Percentiles rank a stretch among this genome's conserved stretches.
phyloP scores from a whole-genome alignment of 1,140 invertebrate species.

The Plutomurus gul region DNA sequence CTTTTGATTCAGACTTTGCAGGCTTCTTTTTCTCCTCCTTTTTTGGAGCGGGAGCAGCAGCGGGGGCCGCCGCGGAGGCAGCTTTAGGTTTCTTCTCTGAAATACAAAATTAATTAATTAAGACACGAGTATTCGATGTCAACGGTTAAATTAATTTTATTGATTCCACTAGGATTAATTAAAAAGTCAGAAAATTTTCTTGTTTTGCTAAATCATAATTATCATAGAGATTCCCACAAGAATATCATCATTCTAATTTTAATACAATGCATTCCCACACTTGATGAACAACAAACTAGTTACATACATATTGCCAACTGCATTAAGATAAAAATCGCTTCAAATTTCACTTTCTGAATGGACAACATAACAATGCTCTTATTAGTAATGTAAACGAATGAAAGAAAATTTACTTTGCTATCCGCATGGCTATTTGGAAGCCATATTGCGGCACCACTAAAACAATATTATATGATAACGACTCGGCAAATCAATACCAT shows the following conservation, averaged over 20 bases:
- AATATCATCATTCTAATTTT: conserved; percentile 58
- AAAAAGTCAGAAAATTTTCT: conserved; percentile 43
- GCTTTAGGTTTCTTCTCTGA: conserved; percentile 12
- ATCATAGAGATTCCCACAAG: conserved; percentile 67
- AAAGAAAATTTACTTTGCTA: no score
- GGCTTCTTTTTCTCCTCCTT: conserved; percentile 55
- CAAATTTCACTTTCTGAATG: no score
- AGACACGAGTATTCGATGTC: background rate
- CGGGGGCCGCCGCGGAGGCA: conserved; percentile 56
- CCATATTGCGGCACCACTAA: background rate
- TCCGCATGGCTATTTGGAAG: background rate
- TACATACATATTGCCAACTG: no score
- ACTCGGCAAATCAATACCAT: no score
- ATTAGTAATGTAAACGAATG: no score
- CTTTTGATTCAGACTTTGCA: conserved; percentile 32
- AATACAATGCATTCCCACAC: no score
- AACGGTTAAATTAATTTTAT: background rate
- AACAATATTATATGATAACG: no score
- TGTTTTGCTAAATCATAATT: no score
- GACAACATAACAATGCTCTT: no score
- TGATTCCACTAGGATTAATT: background rate
- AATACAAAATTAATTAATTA: conserved; percentile 10
- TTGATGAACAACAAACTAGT: no score
- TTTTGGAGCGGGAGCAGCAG: conserved; percentile 51
- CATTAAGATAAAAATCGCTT: no score